Evolutionary conservation across 1,140 invertebrate species (phyloP).

Genomic region (Amyelois transitella): DNA sequence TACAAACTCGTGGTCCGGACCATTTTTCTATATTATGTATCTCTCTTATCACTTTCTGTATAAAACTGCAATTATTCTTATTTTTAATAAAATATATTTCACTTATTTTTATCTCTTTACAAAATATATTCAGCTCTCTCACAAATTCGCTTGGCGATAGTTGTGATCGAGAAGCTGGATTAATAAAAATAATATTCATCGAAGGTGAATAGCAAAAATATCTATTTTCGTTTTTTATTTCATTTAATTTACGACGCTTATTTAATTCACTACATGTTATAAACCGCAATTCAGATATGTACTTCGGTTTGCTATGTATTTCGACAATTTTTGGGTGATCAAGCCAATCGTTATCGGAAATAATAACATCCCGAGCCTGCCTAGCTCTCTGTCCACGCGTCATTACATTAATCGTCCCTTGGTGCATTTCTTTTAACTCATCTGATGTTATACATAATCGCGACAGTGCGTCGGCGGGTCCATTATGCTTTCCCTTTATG

Average conservation of each 20-base stretch:
- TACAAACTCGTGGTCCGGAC: slow-evolving; percentile 8
- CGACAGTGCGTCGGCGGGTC: slow-evolving; percentile 17
- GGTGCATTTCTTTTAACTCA: slow-evolving; percentile 16
- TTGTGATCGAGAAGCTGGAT: slow-evolving; percentile 17
- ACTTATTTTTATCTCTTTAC: slow-evolving; percentile 6
- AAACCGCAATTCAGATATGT: slow-evolving; percentile 16
- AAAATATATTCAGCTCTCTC: too few relatives aligned
- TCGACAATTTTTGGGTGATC: too few relatives aligned
- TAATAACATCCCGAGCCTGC: not conserved
- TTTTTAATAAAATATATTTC: too few relatives aligned
- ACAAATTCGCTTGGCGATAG: too few relatives aligned
- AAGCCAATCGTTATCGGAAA: not conserved
- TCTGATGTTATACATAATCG: slow-evolving; percentile 12
- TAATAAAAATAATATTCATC: slow-evolving; percentile 5
- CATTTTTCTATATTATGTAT: slow-evolving; percentile 10
- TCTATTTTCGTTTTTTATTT: too few relatives aligned
- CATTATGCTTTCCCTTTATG: slow-evolving; percentile 18
- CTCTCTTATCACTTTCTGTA: slow-evolving; percentile 13
- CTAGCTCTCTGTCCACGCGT: slow-evolving; percentile 10
- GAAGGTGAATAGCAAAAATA: too few relatives aligned
- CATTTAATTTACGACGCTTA: too few relatives aligned
- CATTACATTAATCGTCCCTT: slow-evolving; percentile 4
- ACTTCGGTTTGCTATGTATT: not conserved
- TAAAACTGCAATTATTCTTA: slow-evolving; percentile 3
- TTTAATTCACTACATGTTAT: too few relatives aligned